Conservation (phyloP, 2,888 invertebrate species). For the Tortrix viridana region DNA sequence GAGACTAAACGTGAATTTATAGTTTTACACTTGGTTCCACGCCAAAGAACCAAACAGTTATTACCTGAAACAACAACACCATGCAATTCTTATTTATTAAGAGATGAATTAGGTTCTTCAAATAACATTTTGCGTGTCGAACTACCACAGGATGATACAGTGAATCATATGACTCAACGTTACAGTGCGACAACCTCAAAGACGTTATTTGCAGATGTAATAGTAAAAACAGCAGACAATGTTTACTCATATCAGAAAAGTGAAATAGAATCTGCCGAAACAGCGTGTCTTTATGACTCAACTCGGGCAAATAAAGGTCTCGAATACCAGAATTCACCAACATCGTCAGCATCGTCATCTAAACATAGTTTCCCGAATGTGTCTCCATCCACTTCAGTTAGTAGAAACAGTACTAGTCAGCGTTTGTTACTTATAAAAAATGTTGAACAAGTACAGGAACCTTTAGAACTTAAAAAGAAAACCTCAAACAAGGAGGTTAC, state of each 20-base stretch:
- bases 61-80: not conserved
- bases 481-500: not conserved
- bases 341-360: not conserved
- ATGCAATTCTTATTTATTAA: not conserved
- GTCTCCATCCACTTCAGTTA: not conserved
- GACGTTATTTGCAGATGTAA: not conserved
- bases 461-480: not conserved
- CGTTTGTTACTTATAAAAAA: constrained; percentile 3
- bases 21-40: constrained; percentile 5
- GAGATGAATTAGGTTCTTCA: not conserved
- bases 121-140: not conserved
- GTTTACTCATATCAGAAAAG: not conserved
- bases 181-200: constrained; percentile 3
- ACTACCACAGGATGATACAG: not conserved
- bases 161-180: not conserved
- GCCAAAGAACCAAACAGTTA: not conserved
- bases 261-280: not conserved
- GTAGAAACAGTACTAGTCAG: not conserved
- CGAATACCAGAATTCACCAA: not conserved
- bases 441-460: not conserved
- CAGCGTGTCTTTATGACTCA: not conserved
- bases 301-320: not conserved
- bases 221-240: not conserved
- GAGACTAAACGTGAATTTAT: constrained; percentile 6
- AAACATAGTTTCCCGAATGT: constrained; percentile 5